Conservation (phyloP, 2,113 vertebrate genomes). For the Forbesichthys papilliferus region DNA sequence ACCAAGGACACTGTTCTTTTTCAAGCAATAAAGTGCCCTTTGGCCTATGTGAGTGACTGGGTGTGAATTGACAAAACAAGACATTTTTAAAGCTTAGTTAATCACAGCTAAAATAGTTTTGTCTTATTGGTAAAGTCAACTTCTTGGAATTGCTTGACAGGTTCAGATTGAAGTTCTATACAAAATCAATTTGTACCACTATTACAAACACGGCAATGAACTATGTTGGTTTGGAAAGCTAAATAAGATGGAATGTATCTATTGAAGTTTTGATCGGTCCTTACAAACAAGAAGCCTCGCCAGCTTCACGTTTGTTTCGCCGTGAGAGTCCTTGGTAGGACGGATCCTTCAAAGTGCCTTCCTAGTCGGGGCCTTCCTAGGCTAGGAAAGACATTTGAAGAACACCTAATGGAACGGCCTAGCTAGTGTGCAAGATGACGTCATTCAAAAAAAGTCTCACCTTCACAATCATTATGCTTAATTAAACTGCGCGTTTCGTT, state of each 20-base stretch:
- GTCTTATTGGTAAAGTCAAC: not conserved
- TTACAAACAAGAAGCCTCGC: conserved; percentile 34
- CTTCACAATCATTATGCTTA: too few relatives aligned
- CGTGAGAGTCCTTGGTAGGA: too few relatives aligned
- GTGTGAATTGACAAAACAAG: not conserved
- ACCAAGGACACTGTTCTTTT: conserved; percentile 38
- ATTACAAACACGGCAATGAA: conserved; percentile 17
- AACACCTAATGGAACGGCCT: too few relatives aligned
- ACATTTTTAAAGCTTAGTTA: not conserved
- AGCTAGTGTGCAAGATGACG: too few relatives aligned
- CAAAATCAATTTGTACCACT: conserved; percentile 32
- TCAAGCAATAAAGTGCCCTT: conserved; percentile 78
- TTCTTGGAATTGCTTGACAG: not conserved
- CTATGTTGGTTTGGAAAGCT: conserved; percentile 22
- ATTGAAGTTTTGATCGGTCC: conserved; percentile 31
- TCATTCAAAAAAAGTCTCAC: too few relatives aligned
- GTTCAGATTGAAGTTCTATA: conserved; percentile 1
- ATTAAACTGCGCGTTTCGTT: too few relatives aligned
- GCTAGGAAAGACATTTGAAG: too few relatives aligned
- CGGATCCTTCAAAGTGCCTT: too few relatives aligned
- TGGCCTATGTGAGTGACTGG: conserved; percentile 18
- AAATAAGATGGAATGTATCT: conserved; percentile 60
- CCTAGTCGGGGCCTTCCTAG: too few relatives aligned
- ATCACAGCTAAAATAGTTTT: not conserved
- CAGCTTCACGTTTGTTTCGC: too few relatives aligned